Base-by-base conservation (phyloP, 2,888 invertebrate genomes). In the Phengaris alcon region DNA sequence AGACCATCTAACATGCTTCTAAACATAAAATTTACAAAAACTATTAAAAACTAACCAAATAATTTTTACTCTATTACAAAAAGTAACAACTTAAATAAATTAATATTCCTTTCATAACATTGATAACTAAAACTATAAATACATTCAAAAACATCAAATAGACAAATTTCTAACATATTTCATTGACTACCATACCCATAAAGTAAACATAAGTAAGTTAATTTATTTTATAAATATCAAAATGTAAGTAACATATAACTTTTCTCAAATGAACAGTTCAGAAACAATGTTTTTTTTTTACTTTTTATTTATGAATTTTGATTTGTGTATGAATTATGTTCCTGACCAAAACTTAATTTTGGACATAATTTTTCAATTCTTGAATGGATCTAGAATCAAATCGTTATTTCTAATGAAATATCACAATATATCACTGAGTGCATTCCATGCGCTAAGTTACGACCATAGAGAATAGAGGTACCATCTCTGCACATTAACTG, bases 361-460 rank as follows among this genome's bases (percentile, higher is more conserved):
- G 35, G 35, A 35, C 35, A 35, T 35, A 35, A 35, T 35, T 35
- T 52, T 2, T 12, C 10, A 12, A 12, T 52, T 52, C 10, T 64
- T 64, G 22, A 64, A 64, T 35, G 59, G 22, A 52, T 10, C 12
- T 10, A 59, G 13, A 59, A 1, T 59, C 10, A 22, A 57, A 57
- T 13, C 35, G 64, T 22, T 22, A 59, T 64, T 6, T 64, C 35
- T 64, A 12, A 64, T 35, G 35, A 35, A 44, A 12, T 64, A 69
- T 69, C 69, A 69, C 48, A 69, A 69, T 48, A 48, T 69, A 69
- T 69, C 69, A 69, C 69, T 9, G 70, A 51, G 52, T 70, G 70
- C 51, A 70, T 70, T 22, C 12, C 51, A 70, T 22, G 52, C 51
- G 22, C 51, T 51, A 70, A 22, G 4, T 15, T 15, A 15, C 22